Conservation (phyloP, 1,140 invertebrate genomes). For the Colletes latitarsis region DNA sequence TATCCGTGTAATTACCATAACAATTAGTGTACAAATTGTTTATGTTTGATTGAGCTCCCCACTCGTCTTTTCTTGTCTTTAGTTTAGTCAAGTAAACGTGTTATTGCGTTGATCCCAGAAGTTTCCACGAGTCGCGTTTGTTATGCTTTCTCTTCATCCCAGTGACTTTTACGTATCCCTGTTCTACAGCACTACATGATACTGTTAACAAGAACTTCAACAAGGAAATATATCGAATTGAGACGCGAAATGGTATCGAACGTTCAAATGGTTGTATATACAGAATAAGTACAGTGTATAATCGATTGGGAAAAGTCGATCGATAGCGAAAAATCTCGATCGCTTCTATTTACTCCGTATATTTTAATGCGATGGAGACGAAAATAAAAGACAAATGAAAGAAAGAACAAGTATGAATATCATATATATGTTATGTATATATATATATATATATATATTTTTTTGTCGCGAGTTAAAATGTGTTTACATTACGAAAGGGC, state of each 20-base stretch:
- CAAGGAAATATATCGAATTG: constrained; percentile 20
- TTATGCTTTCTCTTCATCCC: constrained; percentile 46
- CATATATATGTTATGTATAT: no score
- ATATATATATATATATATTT: no score
- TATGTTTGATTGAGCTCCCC: constrained; percentile 77
- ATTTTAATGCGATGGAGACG: no score
- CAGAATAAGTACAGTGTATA: constrained; percentile 29
- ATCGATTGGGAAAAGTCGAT: constrained; percentile 20
- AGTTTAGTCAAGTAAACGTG: constrained; percentile 62
- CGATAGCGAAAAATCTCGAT: neutral
- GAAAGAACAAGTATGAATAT: neutral
- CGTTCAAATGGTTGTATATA: constrained; percentile 24
- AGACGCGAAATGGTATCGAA: constrained; percentile 27
- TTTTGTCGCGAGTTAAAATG: no score
- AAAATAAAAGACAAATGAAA: neutral
- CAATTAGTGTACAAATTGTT: constrained; percentile 62
- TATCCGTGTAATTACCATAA: constrained; percentile 53
- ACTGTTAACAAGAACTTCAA: constrained; percentile 22
- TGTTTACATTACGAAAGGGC: no score
- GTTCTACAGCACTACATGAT: constrained; percentile 26
- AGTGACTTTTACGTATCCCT: constrained; percentile 40
- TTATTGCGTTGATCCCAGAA: constrained; percentile 72
- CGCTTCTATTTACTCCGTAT: neutral
- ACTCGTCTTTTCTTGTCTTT: constrained; percentile 54
- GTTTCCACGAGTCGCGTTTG: constrained; percentile 72